Conservation (phyloP, 2,888 invertebrate genomes). For the Nomada hirtipes region DNA sequence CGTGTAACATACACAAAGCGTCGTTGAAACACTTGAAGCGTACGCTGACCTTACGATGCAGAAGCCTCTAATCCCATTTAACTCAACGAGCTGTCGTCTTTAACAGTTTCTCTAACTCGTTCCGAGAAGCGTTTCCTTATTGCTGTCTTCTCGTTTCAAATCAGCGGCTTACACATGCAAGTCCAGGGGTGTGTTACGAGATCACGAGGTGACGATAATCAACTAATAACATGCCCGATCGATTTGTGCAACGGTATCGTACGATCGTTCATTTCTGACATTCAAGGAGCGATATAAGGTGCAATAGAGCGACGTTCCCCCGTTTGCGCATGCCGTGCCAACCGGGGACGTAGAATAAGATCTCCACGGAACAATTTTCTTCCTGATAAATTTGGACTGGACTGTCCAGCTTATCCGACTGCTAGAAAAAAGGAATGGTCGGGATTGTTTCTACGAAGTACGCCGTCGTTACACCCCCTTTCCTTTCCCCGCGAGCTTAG, state of each 20-base stretch:
- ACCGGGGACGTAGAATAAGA: slow-evolving; percentile 50
- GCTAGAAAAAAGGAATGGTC: slow-evolving; percentile 46
- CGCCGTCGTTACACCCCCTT: slow-evolving; percentile 55
- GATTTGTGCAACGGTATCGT: background rate
- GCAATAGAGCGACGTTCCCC: background rate
- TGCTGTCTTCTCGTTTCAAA: slow-evolving; percentile 41
- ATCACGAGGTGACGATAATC: slow-evolving; percentile 25
- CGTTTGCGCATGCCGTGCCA: background rate
- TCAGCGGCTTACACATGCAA: slow-evolving; percentile 18
- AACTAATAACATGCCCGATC: slow-evolving; percentile 17
- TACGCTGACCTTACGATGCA: slow-evolving; percentile 58
- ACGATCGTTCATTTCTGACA: background rate
- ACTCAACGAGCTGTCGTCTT: slow-evolving; percentile 64
- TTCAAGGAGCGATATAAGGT: background rate
- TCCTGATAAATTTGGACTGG: slow-evolving; percentile 61
- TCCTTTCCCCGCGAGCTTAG: slow-evolving; percentile 50
- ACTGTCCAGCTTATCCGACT: slow-evolving; percentile 58
- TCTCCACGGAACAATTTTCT: slow-evolving; percentile 63
- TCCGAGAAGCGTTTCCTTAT: slow-evolving; percentile 56
- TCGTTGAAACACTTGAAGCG: slow-evolving; percentile 54
- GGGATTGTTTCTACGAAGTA: slow-evolving; percentile 62
- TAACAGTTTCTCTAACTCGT: slow-evolving; percentile 66
- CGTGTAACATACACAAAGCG: slow-evolving; percentile 9
- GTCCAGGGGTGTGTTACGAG: background rate
- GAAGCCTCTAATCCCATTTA: slow-evolving; percentile 61